phyloP scores from a whole-genome alignment of 2,888 invertebrate species.

The Molanna angustata region DNA sequence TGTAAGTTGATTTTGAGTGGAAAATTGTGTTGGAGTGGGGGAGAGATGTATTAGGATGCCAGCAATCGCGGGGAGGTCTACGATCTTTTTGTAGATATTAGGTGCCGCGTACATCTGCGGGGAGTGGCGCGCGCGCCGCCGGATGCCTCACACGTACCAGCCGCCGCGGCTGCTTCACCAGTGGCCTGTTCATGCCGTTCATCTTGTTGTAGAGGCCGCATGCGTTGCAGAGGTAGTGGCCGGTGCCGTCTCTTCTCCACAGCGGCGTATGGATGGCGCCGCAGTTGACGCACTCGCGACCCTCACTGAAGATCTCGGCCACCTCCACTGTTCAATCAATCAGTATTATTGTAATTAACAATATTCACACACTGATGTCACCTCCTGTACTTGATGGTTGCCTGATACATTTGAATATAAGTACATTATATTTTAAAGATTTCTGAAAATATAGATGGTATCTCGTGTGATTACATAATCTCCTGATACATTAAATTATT shows the following conservation, averaged over 20 bases:
- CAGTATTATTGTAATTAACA: too few relatives aligned
- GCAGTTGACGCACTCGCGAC: slow-evolving; percentile 31
- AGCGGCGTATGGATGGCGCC: slow-evolving; percentile 68
- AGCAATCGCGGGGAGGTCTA: slow-evolving; percentile 13
- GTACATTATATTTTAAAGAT: too few relatives aligned
- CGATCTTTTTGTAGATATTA: neutral
- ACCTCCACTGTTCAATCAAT: slow-evolving; percentile 26
- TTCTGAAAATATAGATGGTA: too few relatives aligned
- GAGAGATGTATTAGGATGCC: slow-evolving; percentile 7
- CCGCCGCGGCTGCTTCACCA: slow-evolving; percentile 88
- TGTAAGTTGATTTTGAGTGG: neutral
- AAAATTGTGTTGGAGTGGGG: neutral
- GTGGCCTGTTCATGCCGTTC: slow-evolving; percentile 92
- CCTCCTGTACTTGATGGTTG: too few relatives aligned
- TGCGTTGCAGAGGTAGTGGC: slow-evolving; percentile 99
- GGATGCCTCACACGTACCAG: slow-evolving; percentile 62
- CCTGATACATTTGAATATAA: too few relatives aligned
- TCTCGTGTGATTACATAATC: too few relatives aligned
- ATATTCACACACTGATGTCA: too few relatives aligned
- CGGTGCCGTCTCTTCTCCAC: slow-evolving; percentile 98
- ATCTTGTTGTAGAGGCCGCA: slow-evolving; percentile 98
- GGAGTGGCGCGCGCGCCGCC: slow-evolving; percentile 20
- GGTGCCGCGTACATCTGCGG: slow-evolving; percentile 26
- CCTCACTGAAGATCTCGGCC: slow-evolving; percentile 31
- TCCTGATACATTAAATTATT: too few relatives aligned